Percentiles rank a stretch among this genome's conserved stretches.
Evolutionary conservation across 2,113 vertebrate genomes (phyloP).

Genomic region (Sturnira hondurensis): DNA sequence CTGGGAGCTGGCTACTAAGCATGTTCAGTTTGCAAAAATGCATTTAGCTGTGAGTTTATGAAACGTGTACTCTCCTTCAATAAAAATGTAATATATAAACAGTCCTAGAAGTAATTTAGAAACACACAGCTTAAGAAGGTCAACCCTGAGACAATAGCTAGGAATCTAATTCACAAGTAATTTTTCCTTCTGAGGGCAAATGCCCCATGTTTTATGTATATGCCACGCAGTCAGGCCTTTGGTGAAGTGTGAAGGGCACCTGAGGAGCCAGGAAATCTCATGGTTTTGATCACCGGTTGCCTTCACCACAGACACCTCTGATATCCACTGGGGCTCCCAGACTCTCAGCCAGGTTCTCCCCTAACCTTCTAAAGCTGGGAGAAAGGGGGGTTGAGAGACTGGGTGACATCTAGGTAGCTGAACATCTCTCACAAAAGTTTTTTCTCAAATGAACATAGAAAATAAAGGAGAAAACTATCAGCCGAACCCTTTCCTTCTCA

Average conservation of each 20-base stretch:
- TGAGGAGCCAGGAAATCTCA: not conserved
- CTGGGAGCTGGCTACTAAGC: not conserved
- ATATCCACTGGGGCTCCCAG: not conserved
- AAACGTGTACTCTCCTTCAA: not conserved
- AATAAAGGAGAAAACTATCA: not conserved
- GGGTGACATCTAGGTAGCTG: not conserved
- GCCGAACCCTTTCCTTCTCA: not conserved
- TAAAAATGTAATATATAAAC: not conserved
- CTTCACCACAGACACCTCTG: not conserved
- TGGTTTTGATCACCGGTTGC: not conserved
- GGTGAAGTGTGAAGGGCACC: not conserved
- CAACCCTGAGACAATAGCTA: not conserved
- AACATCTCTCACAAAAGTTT: not conserved
- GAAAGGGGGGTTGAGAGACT: not conserved
- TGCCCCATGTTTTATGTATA: rapidly evolving
- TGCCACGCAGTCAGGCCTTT: not conserved
- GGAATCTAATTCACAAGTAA: not conserved
- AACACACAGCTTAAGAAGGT: not conserved
- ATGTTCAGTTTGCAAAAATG: slow-evolving; percentile 14
- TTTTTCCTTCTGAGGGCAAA: not conserved
- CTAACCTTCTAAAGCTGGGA: not conserved
- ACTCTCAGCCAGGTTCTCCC: not conserved
- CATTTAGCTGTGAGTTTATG: not conserved
- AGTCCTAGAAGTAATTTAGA: slow-evolving; percentile 23
- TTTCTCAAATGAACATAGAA: slow-evolving; percentile 22